These are phyloP conservation scores for Chloroceryle aenea DNA, from an alignment of 2,113 vertebrate genomes.

Conservation along the genomic window DNA sequence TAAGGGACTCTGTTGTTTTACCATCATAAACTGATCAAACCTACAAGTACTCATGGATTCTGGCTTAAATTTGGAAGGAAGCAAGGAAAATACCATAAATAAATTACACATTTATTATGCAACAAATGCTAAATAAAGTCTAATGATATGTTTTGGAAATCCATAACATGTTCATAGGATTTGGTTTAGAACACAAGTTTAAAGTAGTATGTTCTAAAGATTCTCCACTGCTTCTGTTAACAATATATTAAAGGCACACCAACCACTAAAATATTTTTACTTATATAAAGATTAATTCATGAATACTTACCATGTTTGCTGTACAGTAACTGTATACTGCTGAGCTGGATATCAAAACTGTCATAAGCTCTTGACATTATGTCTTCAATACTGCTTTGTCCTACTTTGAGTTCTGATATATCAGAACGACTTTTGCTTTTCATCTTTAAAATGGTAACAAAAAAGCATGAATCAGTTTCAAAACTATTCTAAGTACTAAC, in stretches of 20 bases:
- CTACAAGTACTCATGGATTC: neutral
- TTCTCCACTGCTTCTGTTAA: neutral
- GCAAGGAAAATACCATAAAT: neutral
- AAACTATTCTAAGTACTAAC: neutral
- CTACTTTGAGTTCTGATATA: conserved; percentile 82
- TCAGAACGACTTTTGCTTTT: conserved; percentile 85
- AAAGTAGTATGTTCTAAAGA: neutral
- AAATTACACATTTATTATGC: neutral
- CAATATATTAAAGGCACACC: neutral
- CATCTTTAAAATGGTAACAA: conserved; percentile 75
- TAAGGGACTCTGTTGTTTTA: neutral
- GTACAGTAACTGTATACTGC: conserved; percentile 92
- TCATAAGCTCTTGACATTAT: conserved; percentile 96
- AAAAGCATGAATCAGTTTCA: neutral
- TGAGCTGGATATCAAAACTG: conserved; percentile 92
- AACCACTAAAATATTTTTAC: neutral
- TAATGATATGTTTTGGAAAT: neutral
- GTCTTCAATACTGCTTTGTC: conserved; percentile 87
- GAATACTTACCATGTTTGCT: conserved; percentile 85
- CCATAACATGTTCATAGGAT: rapidly evolving
- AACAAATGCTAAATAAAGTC: neutral
- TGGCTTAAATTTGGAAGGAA: neutral
- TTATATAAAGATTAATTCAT: neutral
- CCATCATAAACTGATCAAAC: neutral
- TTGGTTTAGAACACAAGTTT: neutral